phyloP scores from a whole-genome alignment of 2,797 vertebrate species.

The Spinus pinus region DNA sequence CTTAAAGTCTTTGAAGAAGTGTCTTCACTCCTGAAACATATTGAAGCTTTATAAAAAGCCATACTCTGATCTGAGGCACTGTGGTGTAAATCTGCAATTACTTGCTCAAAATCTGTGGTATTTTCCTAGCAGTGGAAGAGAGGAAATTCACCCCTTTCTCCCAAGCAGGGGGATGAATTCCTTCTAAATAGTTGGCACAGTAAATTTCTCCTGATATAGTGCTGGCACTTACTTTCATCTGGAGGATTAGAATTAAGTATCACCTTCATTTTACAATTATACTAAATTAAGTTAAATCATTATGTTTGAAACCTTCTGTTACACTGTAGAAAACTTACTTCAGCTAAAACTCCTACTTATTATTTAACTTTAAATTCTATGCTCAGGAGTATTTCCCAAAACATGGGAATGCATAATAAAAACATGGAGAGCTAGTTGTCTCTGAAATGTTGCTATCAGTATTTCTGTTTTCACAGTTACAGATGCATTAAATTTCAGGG shows the following conservation, averaged over 20 bases:
- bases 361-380: background rate
- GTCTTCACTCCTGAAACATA: background rate
- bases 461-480: background rate
- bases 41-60: background rate
- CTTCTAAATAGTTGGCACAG: background rate
- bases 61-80: background rate
- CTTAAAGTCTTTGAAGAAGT: background rate
- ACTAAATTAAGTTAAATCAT: background rate
- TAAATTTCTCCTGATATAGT: background rate
- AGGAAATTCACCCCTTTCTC: background rate
- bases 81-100: background rate
- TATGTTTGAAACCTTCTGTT: constrained; percentile 2
- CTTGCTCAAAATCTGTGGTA: background rate
- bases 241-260: constrained; percentile 18
- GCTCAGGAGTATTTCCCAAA: background rate
- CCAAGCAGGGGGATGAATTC: background rate
- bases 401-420: background rate
- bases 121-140: background rate
- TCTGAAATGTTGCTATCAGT: background rate
- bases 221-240: background rate
- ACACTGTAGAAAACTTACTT: background rate
- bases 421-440: background rate
- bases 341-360: background rate
- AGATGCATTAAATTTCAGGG: background rate
- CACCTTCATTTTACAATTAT: background rate